Conservation (phyloP, 2,888 invertebrate species). For the Tethea ocularis region DNA sequence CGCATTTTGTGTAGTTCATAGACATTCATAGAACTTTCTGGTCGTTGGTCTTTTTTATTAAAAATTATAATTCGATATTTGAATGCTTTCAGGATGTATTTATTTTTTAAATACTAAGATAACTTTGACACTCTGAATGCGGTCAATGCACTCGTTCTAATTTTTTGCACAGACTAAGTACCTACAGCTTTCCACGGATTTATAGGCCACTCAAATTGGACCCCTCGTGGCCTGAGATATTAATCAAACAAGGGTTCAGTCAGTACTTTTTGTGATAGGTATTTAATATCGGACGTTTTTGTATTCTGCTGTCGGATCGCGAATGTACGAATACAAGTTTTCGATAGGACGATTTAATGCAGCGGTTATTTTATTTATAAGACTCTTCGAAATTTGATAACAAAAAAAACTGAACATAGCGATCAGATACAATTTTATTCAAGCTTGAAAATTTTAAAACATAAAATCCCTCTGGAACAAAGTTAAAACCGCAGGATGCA, state of each 20-base stretch:
- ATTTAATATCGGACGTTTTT: slow-evolving; percentile 3
- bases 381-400: neutral
- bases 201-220: neutral
- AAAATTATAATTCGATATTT: neutral
- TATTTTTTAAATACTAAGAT: neutral
- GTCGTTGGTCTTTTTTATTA: neutral
- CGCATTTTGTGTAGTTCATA: neutral
- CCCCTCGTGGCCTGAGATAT: neutral
- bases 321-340: neutral
- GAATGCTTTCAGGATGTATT: neutral
- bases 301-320: neutral
- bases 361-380: neutral
- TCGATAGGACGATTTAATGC: neutral
- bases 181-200: neutral
- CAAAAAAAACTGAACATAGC: neutral
- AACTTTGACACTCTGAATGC: neutral
- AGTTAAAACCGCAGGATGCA: too few relatives aligned
- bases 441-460: too few relatives aligned
- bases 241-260: neutral
- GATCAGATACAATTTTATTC: neutral
- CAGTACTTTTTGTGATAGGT: neutral
- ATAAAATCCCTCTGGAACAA: too few relatives aligned
- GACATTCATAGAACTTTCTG: neutral
- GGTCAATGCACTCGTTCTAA: neutral
- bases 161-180: neutral